A percentile compares a stretch with the other conserved stretches of the same genome.
Conservation (phyloP, 2,113 vertebrate species). For the Tor tambroides region DNA sequence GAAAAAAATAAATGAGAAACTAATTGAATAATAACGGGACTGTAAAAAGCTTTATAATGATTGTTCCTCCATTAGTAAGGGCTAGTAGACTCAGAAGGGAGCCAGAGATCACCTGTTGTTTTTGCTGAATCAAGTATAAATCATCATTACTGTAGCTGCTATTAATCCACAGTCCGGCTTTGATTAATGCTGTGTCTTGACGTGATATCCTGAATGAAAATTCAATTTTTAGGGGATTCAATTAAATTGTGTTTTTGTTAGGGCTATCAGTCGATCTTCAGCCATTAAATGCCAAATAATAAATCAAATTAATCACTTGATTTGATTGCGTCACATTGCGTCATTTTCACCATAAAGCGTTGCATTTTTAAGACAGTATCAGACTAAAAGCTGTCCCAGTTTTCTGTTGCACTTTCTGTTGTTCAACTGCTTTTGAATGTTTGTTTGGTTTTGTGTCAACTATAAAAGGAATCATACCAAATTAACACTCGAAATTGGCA, state of each 20-base stretch:
- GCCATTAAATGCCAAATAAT: background rate
- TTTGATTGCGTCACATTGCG: background rate
- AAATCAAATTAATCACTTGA: background rate
- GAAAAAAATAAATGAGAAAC: constrained; percentile 11
- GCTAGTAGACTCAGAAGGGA: constrained; percentile 4
- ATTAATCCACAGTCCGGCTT: background rate
- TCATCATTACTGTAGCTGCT: background rate
- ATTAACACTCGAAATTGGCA: background rate
- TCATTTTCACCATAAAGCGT: background rate
- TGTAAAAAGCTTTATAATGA: constrained; percentile 43
- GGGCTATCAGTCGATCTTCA: background rate
- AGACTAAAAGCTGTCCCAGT: background rate
- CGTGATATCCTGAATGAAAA: background rate
- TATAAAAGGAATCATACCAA: background rate
- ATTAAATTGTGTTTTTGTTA: background rate
- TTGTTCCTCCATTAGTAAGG: constrained; percentile 32
- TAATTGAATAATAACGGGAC: constrained; percentile 37
- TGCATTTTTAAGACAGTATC: background rate
- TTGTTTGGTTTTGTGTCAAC: background rate
- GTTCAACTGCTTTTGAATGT: background rate
- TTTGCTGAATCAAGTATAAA: constrained; percentile 27
- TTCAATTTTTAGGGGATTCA: background rate
- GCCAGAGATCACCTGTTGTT: constrained; percentile 25
- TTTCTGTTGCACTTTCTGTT: background rate
- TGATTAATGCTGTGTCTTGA: background rate